These are phyloP conservation scores for Gnathonemus longibarbis DNA, from an alignment of 2,113 vertebrate genomes.

Conservation along the genomic window DNA sequence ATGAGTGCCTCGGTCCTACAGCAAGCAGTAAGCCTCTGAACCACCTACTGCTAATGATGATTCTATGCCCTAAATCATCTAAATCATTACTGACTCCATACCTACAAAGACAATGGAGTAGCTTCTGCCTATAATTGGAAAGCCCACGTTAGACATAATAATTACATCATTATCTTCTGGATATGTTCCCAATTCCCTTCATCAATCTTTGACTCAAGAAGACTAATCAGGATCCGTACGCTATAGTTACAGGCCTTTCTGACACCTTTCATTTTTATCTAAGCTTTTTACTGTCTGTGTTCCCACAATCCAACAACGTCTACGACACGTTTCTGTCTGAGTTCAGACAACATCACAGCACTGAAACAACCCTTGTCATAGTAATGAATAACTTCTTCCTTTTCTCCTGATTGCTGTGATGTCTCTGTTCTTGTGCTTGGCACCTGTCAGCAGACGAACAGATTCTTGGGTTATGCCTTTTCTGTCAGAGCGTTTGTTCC, in stretches of 20 bases:
- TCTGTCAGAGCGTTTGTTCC: background rate
- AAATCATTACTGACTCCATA: background rate
- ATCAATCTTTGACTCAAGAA: background rate
- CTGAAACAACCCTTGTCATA: background rate
- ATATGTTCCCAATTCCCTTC: background rate
- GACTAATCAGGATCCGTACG: background rate
- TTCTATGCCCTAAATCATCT: background rate
- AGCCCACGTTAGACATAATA: background rate
- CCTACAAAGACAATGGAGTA: background rate
- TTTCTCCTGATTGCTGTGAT: background rate
- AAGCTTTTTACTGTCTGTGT: background rate
- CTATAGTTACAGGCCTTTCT: background rate
- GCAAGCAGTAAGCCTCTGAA: background rate
- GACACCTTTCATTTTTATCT: background rate
- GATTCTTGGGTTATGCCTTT: background rate
- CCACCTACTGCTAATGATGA: background rate
- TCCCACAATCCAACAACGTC: background rate
- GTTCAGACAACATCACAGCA: background rate
- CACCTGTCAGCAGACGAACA: background rate
- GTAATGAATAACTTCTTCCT: background rate
- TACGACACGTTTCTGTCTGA: background rate
- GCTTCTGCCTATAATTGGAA: background rate
- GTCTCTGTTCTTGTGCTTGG: background rate
- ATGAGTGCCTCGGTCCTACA: background rate
- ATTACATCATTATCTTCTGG: background rate